These are phyloP conservation scores for Lucilia cuprina DNA, from an alignment of 1,140 invertebrate genomes.

Conservation along the genomic window DNA sequence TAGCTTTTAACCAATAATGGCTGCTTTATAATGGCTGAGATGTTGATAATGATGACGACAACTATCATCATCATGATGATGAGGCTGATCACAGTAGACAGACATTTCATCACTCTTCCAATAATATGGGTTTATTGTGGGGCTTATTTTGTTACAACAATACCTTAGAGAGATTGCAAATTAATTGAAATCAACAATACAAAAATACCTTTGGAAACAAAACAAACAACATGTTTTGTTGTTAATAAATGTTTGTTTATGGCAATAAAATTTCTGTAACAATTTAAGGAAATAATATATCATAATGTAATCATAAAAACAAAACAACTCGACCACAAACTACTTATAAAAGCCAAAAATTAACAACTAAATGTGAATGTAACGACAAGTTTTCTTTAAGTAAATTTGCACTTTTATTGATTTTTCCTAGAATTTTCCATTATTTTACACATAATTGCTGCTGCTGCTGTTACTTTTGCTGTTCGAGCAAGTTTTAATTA, in stretches of 20 bases:
- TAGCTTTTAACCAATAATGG: not conserved
- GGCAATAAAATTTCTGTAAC: not conserved
- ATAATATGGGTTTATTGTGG: not conserved
- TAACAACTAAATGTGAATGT: not conserved
- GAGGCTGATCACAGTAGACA: not conserved
- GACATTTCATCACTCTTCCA: not conserved
- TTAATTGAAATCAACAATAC: slow-evolving; percentile 28
- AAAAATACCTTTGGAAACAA: not conserved
- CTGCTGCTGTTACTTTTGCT: not conserved
- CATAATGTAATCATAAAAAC: not conserved
- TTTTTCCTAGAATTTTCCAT: not conserved
- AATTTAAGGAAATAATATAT: not conserved
- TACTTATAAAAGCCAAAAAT: not conserved
- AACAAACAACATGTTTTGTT: not conserved
- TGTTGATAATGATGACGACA: not conserved
- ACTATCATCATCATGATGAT: not conserved
- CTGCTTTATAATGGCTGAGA: not conserved
- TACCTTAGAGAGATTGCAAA: slow-evolving; percentile 33
- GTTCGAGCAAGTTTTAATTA: slow-evolving; percentile 4
- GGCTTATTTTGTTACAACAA: slow-evolving; percentile 28
- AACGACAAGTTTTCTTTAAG: not conserved
- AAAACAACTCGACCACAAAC: not conserved
- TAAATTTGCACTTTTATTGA: not conserved
- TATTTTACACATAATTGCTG: not conserved
- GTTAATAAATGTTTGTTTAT: slow-evolving; percentile 3